Base-by-base conservation (phyloP, 1,140 invertebrate species). In the Euglossa dilemma region DNA sequence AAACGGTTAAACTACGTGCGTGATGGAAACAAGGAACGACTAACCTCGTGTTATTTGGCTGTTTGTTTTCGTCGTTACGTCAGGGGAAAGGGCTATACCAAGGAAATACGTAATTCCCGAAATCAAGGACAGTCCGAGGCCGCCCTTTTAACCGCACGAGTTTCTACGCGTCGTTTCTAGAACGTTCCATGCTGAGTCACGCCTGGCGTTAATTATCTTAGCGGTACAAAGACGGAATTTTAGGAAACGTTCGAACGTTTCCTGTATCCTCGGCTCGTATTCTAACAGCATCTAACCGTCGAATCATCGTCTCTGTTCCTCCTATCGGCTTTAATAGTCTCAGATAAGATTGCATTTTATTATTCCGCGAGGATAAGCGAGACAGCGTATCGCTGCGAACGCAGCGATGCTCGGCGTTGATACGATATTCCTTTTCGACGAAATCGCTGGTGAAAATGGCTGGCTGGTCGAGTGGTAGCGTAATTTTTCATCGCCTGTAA, bases 31-130 rank as follows among this genome's bases (percentile, higher is more conserved):
- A 66, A 57, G 54, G 47, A 78, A 57, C 70, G 76, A 57, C 6
- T 28, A 66, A 66, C 78, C 25, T 76, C 20, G 45, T 20, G 25
- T 43, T 28, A 66, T 76, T 52, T 14, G 28, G 2, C 25, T 56
- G 43, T 82, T 82, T 82, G 72, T 82, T 82, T 82, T 66, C 63
- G 36, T 80, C 47, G 70, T 59, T 20, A n/a, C 23, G 23, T 36
- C 18, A 43, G 47, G 23, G n/a, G 63, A n/a, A 67, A 64, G 59
- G 57, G 36, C 57, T 9, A 28, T 16, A n/a, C 25, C 16, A 5
- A 2, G 36, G n/a, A 25, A 61, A 25, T 8, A 28, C 47, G 50
- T 12, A 73, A 50, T 54, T 74, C 16, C 36, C 57, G 6, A 50
- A 54, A 54, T 28, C 70, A 80, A 80, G 78, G 70, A 43, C 70